Conservation (phyloP, 2,797 vertebrate genomes). For the Bovichtus variegatus region DNA sequence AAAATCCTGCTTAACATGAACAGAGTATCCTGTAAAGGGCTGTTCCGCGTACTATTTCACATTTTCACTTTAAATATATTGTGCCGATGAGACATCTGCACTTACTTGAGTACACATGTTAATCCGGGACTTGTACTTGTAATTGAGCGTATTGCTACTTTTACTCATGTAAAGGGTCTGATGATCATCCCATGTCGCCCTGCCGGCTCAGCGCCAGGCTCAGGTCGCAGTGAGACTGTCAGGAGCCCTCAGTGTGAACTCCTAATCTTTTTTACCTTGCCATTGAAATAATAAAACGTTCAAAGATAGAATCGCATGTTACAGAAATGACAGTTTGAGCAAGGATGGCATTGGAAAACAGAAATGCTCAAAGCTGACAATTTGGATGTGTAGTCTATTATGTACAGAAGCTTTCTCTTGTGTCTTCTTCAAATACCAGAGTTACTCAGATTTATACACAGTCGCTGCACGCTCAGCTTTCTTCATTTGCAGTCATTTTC, state of each 20-base stretch:
- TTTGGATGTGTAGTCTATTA: constrained; percentile 10
- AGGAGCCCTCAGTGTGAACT: constrained; percentile 41
- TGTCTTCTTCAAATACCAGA: constrained; percentile 38
- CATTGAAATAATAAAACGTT: constrained; percentile 40
- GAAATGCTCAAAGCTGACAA: constrained; percentile 17
- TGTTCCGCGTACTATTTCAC: no score
- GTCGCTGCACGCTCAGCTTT: constrained; percentile 45
- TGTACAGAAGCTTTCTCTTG: constrained; percentile 5
- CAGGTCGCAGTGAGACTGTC: constrained; percentile 36
- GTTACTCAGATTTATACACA: constrained; percentile 25
- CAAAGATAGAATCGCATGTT: constrained; percentile 5
- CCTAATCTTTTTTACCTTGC: constrained; percentile 43
- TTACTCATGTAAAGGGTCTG: no score
- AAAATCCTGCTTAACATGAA: no score
- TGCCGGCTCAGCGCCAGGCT: constrained; percentile 14
- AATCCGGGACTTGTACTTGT: no score
- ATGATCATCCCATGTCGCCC: constrained; percentile 6
- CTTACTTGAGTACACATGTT: no score
- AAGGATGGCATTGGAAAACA: constrained; percentile 3
- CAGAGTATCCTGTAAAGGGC: no score
- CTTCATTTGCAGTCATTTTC: constrained; percentile 50
- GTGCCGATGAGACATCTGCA: no score
- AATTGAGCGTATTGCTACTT: no score
- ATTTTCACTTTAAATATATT: no score
- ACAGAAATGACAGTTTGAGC: constrained; percentile 13